Conservation (phyloP, 2,888 invertebrate genomes). For the Pristionchus mayeri region DNA sequence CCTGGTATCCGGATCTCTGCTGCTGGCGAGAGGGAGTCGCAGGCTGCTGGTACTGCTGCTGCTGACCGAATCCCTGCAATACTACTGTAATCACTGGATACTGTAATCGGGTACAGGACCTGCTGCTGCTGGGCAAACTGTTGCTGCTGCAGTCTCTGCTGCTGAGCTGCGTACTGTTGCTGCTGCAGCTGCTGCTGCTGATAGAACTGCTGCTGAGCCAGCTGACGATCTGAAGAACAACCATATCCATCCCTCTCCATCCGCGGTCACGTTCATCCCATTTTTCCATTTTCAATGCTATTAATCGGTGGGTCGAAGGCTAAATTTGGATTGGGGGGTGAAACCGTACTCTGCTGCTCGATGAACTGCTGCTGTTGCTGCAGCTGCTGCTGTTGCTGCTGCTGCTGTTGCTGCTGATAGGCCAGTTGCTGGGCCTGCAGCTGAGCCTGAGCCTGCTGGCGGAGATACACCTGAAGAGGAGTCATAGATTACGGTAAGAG, state of each 20-base stretch:
- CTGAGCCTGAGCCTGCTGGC: neutral
- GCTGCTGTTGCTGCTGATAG: neutral
- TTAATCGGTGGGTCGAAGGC: too few species aligned
- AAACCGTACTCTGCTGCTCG: slow-evolving; percentile 18
- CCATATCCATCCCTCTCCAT: too few species aligned
- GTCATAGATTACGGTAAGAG: neutral
- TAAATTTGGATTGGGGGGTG: too few species aligned
- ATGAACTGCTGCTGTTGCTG: slow-evolving; percentile 22
- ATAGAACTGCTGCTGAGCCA: slow-evolving; percentile 20
- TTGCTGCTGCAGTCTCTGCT: slow-evolving; percentile 32
- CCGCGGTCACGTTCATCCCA: too few species aligned
- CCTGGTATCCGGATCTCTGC: slow-evolving; percentile 19
- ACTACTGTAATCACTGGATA: too few species aligned
- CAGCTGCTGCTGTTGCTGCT: too few species aligned
- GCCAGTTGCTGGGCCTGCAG: neutral
- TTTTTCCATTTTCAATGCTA: too few species aligned
- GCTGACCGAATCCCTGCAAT: too few species aligned
- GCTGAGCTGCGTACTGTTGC: slow-evolving; percentile 20
- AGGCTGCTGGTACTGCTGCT: neutral
- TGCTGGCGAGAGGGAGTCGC: slow-evolving; percentile 1
- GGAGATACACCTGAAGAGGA: slow-evolving; percentile 1
- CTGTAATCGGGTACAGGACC: neutral
- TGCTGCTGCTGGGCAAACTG: slow-evolving; percentile 18
- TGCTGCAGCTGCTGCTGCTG: slow-evolving; percentile 21
- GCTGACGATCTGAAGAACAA: slow-evolving; percentile 31